Evolutionary conservation across 2,797 vertebrate genomes (phyloP), one percentile per base, ranked within the genome.

Genomic region (Perodicticus potto): DNA sequence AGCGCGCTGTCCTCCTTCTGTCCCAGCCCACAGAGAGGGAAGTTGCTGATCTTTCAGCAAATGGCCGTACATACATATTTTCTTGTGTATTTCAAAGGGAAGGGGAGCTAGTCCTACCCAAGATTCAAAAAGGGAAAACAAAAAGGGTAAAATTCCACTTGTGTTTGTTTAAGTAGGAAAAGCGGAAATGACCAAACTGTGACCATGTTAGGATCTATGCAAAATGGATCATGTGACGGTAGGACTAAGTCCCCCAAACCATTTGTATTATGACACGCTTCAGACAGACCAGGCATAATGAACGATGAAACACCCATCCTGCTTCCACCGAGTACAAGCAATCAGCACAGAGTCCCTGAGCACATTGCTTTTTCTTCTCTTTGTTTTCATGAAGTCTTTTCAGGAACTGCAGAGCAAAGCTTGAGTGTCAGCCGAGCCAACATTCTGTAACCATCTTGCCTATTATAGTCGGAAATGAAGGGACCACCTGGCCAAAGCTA

Each of bases 361-460:
- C 91, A 53, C 43, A 55, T 74, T 63, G 22, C 86, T 76, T 20
- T 82, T 29, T 83, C 43, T 69, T 65, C 17, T 80, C 23, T 76
- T 49, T 83, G 65, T 93, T 91, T 93, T 91, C 89, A 40, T 59
- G 73, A 76, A 76, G 17, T 40, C 59, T 87, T 86, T 49, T 86
- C 72, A 92, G 61, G n/a, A 34, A 76, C 29, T 32, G 12, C 86
- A 67, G 59, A 76, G 22, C 25, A 67, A 93, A 73, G 57, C 19
- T 1, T 32, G 72, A 4, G 77, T 49, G 88, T 29, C 14, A 70
- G 69, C 34, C 55, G 34, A 49, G 73, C 7, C 53, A 70, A 40
- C 37, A 14, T 32, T 89, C 69, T 88, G 37, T 63, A 57, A 72
- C 55, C 43, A 37, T 16, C 14, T 10, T 84, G 84, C 40, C 70